Evolutionary conservation across 2,113 vertebrate genomes (phyloP), one percentile per base, ranked within the genome.

Genomic region (Eira barbara): DNA sequence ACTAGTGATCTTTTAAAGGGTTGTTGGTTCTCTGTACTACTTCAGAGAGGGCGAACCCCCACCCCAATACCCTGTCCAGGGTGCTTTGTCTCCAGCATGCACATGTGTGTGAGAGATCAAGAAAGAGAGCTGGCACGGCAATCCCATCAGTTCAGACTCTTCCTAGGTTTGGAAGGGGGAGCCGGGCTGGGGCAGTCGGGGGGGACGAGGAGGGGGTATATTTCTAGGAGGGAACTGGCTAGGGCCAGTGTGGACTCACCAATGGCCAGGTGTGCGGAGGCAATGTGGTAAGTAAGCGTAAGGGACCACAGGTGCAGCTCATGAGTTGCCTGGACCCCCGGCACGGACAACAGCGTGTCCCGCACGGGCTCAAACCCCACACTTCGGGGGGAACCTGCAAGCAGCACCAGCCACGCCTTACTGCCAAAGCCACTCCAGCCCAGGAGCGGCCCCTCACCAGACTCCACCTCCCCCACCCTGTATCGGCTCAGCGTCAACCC

Each of bases 231-330:
- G 74, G 3, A 8, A 39, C 42, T 7, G 8, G 45, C 47, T 7
- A 39, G 45, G 8, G 25, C 5, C 55, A 36, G 3, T 0, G 1
- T 15, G 47, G 14, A 91, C 99, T 99, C 97, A 99, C 99, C 99
- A 0, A 99, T 98, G 0, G 99, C 99, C 98, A 99, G 96, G 31
- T 99, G 99, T 36, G 99, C 99, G 0, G 99, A 99, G 67, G 99
- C 97, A 36, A 99, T 98, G 0, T 98, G 97, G 97, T 99, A 99
- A 7, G 99, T 99, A 92, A 98, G 98, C 0, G 99, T 99, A 97
- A 99, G 98, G 3, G 99, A 99, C 99, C 99, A 99, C 5, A 99
- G 98, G n/a, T 99, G 99, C 94, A 99, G 99, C 55, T 99, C 98
- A 4, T 99, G 99, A 88, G 98, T 95, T 0, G 99, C 99, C 95